Evolutionary conservation across 1,140 invertebrate genomes (phyloP).

Genomic region (Meloidogyne floridensis): DNA sequence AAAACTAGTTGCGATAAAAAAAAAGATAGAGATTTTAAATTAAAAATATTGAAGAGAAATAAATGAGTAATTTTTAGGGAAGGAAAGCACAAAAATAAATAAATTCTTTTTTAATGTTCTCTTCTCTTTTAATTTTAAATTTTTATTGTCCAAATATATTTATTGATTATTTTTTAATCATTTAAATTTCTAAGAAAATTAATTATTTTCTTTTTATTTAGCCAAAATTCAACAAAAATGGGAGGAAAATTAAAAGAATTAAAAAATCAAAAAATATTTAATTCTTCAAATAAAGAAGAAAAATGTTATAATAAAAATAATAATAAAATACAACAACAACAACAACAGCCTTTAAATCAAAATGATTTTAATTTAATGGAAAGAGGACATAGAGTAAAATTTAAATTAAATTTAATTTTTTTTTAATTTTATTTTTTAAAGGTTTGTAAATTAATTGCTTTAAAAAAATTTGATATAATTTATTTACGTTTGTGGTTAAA

Average conservation of each 20-base stretch:
- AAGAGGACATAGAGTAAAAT: slow-evolving; percentile 19
- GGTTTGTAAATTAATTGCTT: slow-evolving; percentile 57
- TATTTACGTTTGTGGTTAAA: slow-evolving; percentile 57
- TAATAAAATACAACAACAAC: background rate
- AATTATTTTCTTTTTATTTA: background rate
- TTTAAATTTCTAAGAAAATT: background rate
- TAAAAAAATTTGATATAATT: slow-evolving; percentile 61
- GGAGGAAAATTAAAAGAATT: background rate
- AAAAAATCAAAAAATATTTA: background rate
- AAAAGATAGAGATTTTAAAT: background rate
- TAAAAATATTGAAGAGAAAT: background rate
- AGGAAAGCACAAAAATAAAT: background rate
- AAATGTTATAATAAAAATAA: background rate
- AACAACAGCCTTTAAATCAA: background rate
- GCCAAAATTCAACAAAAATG: background rate
- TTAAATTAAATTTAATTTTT: background rate
- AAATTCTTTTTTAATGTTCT: background rate
- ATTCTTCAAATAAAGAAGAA: background rate
- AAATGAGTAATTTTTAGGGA: slow-evolving; percentile 8
- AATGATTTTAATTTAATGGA: slow-evolving; percentile 22
- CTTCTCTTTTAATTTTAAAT: background rate
- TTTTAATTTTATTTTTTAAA: background rate
- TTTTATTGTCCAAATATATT: background rate
- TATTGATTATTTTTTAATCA: no score
- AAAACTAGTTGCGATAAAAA: background rate